Percentiles rank a stretch among this genome's conserved stretches.
phyloP scores from a whole-genome alignment of 2,797 vertebrate genomes.

The Sebastes melanostomus region DNA sequence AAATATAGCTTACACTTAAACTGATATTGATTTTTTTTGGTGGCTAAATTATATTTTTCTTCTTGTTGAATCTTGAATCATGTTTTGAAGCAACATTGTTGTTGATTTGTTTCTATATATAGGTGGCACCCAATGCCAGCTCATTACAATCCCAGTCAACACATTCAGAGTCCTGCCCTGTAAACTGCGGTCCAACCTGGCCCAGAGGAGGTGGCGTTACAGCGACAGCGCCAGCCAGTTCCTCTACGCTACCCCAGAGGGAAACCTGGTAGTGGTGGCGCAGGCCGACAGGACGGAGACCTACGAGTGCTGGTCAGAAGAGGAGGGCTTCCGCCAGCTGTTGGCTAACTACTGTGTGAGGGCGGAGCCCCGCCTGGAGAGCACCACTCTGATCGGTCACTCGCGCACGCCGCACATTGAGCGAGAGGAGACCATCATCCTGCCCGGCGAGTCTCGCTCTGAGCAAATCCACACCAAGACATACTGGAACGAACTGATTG shows the following conservation, averaged over 20 bases:
- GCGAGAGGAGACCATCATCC: constrained; percentile 66
- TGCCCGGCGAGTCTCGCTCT: constrained; percentile 51
- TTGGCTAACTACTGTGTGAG: constrained; percentile 89
- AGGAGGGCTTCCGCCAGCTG: constrained; percentile 89
- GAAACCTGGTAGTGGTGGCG: constrained; percentile 90
- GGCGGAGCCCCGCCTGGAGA: constrained; percentile 59
- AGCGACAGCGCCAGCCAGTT: constrained; percentile 75
- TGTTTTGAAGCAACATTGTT: not conserved
- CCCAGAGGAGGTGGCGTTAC: constrained; percentile 86
- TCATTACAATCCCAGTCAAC: constrained; percentile 81
- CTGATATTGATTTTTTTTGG: too few species aligned
- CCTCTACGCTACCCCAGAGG: constrained; percentile 85
- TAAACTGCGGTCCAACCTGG: constrained; percentile 89
- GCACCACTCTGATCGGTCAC: constrained; percentile 64
- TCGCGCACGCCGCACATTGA: constrained; percentile 69
- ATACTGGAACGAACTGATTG: constrained; percentile 92
- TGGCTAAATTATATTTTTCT: too few species aligned
- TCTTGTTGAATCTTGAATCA: not conserved
- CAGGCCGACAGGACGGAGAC: constrained; percentile 79
- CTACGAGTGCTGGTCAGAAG: constrained; percentile 93
- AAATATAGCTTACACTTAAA: too few species aligned
- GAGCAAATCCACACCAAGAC: constrained; percentile 81
- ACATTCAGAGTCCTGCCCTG: constrained; percentile 86
- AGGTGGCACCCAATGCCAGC: constrained; percentile 78
- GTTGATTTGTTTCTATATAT: not conserved